Conservation (phyloP, 1,140 invertebrate species). For the Heliconius nattereri region DNA sequence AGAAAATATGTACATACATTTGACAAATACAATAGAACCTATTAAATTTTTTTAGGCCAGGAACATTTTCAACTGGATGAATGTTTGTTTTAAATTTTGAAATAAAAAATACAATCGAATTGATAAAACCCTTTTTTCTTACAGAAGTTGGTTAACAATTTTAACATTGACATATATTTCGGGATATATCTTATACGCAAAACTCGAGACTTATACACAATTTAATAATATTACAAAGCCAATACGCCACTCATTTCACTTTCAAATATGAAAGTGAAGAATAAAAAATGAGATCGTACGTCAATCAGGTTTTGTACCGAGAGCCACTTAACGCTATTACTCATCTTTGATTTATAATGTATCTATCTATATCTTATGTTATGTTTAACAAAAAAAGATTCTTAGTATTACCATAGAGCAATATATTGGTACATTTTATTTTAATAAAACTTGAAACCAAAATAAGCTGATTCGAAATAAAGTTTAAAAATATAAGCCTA, state of each 20-base stretch:
- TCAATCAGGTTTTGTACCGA: constrained; percentile 34
- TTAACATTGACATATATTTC: no score
- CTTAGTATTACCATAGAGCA: background rate
- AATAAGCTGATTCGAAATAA: background rate
- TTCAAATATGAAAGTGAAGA: constrained; percentile 47
- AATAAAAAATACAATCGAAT: no score
- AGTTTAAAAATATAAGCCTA: background rate
- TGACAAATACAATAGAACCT: background rate
- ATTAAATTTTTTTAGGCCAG: background rate
- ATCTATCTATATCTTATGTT: background rate
- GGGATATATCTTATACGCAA: no score
- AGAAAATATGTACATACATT: background rate
- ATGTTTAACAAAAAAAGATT: background rate
- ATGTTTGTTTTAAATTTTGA: no score
- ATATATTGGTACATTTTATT: background rate
- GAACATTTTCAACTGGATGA: background rate
- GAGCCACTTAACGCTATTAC: constrained; percentile 25
- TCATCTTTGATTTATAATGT: constrained; percentile 16
- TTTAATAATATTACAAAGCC: background rate
- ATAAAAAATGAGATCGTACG: constrained; percentile 42
- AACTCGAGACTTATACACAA: background rate
- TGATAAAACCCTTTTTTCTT: no score
- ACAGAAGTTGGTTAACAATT: no score
- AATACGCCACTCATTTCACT: constrained; percentile 34
- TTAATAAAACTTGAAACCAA: background rate